phyloP scores from a whole-genome alignment of 92 coral and sea anemone genomes.

The Virgularia gustaviana region DNA sequence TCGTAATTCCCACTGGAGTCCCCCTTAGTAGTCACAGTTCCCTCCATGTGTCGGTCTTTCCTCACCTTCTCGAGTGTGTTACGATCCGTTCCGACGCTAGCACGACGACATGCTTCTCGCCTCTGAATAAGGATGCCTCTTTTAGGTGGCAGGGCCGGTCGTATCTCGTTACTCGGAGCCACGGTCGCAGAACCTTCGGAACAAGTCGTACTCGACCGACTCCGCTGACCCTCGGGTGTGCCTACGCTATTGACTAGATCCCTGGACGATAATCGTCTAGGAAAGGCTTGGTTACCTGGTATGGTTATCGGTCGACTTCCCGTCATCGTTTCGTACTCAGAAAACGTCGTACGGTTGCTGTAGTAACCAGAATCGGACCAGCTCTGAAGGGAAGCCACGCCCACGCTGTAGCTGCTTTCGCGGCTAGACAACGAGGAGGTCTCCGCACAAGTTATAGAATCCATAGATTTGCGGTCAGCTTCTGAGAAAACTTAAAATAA shows the following conservation, averaged over 20 bases:
- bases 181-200: background rate
- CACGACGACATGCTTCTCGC: too few species aligned
- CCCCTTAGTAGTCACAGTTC: too few species aligned
- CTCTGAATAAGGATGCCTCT: too few species aligned
- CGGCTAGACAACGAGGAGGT: slow-evolving; percentile 20
- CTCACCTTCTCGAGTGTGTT: too few species aligned
- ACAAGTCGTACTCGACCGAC: background rate
- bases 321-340: slow-evolving; percentile 25
- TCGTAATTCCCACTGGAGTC: too few species aligned
- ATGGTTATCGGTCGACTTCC: slow-evolving; percentile 31
- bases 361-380: slow-evolving; percentile 36
- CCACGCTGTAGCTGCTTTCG: slow-evolving; percentile 16
- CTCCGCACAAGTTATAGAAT: background rate
- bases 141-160: slow-evolving; percentile 20
- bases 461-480: background rate
- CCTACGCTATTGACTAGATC: background rate
- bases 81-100: too few species aligned
- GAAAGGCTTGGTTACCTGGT: slow-evolving; percentile 18
- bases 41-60: too few species aligned
- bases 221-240: background rate
- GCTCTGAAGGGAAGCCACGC: background rate
- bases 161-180: background rate
- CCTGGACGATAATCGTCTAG: background rate
- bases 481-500: background rate
- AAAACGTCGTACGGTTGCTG: slow-evolving; percentile 16